Conservation (phyloP, 1,140 invertebrate genomes). For the Caenorhabditis inopinata region DNA sequence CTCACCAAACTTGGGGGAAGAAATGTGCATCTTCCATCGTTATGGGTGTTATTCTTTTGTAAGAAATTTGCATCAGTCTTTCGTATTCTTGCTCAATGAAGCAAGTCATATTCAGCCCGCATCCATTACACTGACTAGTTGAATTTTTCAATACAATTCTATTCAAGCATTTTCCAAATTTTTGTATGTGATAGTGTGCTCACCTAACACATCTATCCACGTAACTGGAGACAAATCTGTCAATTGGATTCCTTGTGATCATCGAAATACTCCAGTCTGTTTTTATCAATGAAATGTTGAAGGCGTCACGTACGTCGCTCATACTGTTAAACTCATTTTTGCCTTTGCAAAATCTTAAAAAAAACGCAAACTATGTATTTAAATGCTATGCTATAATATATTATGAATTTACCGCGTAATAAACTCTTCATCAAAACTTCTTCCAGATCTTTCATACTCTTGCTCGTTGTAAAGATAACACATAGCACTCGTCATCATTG, state of each 20-base stretch:
- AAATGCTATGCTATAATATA: neutral
- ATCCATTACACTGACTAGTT: slow-evolving; percentile 30
- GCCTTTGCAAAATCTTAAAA: slow-evolving; percentile 15
- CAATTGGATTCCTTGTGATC: slow-evolving; percentile 33
- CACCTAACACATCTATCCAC: slow-evolving; percentile 43
- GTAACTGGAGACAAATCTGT: slow-evolving; percentile 38
- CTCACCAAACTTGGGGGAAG: slow-evolving; percentile 37
- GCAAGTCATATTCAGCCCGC: slow-evolving; percentile 36
- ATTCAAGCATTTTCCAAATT: too few species aligned
- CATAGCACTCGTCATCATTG: slow-evolving; percentile 39
- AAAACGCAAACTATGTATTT: neutral
- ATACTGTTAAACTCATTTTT: neutral
- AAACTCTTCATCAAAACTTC: slow-evolving; percentile 31
- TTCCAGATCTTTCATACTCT: neutral
- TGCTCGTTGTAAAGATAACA: slow-evolving; percentile 40
- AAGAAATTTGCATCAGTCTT: neutral
- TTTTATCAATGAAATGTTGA: neutral
- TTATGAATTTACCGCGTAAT: neutral
- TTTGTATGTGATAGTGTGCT: neutral
- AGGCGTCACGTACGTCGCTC: neutral
- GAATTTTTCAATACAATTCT: too few species aligned
- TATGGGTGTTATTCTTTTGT: neutral
- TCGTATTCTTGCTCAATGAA: slow-evolving; percentile 25
- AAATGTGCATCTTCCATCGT: slow-evolving; percentile 40
- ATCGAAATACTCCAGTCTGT: neutral